Evolutionary conservation across 92 coral and sea anemone genomes (phyloP).

Genomic region (Epizoanthus illoricatus): DNA sequence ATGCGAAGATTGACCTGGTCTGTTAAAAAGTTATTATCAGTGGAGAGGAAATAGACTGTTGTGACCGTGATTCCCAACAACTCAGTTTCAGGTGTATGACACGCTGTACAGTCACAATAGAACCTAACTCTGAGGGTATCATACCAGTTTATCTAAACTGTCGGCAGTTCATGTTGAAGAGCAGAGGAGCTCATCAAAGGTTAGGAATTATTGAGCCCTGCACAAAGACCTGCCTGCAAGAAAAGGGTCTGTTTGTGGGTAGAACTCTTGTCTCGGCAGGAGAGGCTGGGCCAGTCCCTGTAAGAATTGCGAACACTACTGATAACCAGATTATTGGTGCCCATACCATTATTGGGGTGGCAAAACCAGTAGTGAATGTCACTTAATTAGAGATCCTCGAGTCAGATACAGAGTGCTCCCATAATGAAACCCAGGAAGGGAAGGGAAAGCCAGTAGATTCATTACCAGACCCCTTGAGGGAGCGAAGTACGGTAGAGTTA

Average conservation of each 20-base stretch:
- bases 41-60: constrained; percentile 37
- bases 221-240: constrained; percentile 27
- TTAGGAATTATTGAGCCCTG: constrained; percentile 21
- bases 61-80: constrained; percentile 1
- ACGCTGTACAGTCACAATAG: constrained; percentile 39
- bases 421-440: too few species aligned
- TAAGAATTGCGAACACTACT: constrained; percentile 23
- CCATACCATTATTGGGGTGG: too few species aligned
- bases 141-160: constrained; percentile 34
- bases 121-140: constrained; percentile 30
- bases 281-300: constrained; percentile 22
- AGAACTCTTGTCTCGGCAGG: constrained; percentile 32
- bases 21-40: constrained; percentile 4
- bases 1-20: constrained; percentile 43
- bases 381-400: too few species aligned
- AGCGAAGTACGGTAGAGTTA: constrained; percentile 41
- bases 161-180: not conserved
- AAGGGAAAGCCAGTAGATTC: too few species aligned
- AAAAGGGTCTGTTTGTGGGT: constrained; percentile 39
- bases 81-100: constrained; percentile 41
- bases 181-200: constrained; percentile 11
- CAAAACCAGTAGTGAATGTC: too few species aligned
- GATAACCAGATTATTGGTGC: not conserved
- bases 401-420: too few species aligned
- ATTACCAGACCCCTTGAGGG: constrained; percentile 41